A percentile compares a stretch with the other conserved stretches of the same genome.
These are phyloP conservation scores for Macquaria ambigua DNA, from an alignment of 2,113 vertebrate species.

Conservation along the genomic window DNA sequence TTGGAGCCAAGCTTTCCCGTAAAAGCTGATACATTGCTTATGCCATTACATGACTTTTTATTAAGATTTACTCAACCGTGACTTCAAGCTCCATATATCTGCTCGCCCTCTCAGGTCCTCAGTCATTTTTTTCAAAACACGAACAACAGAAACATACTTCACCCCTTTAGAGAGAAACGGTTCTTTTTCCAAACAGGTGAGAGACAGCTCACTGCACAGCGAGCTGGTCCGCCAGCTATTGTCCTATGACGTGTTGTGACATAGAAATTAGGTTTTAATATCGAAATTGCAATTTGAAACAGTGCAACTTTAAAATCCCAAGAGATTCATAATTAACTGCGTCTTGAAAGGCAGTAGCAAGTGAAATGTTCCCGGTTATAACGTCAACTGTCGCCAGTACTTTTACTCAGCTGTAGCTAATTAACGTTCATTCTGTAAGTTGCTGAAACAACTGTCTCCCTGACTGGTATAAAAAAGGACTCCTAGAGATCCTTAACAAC, in stretches of 20 bases:
- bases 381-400: not conserved
- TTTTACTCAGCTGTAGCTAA: slow-evolving; percentile 4
- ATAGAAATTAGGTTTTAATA: not conserved
- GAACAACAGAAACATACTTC: slow-evolving; percentile 26
- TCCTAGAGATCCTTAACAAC: no score
- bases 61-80: slow-evolving; percentile 61
- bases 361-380: not conserved
- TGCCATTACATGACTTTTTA: slow-evolving; percentile 31
- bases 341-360: not conserved
- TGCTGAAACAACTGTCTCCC: not conserved
- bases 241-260: not conserved
- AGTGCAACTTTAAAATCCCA: not conserved
- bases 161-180: slow-evolving; percentile 25
- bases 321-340: not conserved
- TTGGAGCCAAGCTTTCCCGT: slow-evolving; percentile 41
- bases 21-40: slow-evolving; percentile 37
- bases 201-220: not conserved
- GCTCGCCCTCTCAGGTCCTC: slow-evolving; percentile 26
- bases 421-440: not conserved
- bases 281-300: not conserved
- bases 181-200: not conserved
- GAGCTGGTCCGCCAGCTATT: not conserved
- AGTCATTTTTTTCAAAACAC: slow-evolving; percentile 28
- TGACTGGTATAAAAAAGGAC: not conserved
- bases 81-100: slow-evolving; percentile 50